phyloP scores from a whole-genome alignment of 2,797 vertebrate species.

The Leuciscus waleckii region DNA sequence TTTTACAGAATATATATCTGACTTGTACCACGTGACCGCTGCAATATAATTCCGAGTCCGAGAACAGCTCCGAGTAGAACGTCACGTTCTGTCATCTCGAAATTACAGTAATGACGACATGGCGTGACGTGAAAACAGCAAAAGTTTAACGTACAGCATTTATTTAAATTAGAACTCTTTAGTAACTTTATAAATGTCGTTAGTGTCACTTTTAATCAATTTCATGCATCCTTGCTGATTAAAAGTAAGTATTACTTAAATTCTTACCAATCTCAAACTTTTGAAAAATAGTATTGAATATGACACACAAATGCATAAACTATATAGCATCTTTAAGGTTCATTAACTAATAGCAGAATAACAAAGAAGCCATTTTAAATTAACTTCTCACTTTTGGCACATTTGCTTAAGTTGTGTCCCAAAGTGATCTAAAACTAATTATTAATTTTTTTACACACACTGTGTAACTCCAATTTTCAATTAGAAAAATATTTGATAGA shows the following conservation, averaged over 20 bases:
- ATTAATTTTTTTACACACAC: neutral
- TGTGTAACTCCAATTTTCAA: neutral
- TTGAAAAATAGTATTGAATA: neutral
- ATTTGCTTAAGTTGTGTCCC: neutral
- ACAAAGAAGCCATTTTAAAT: fast-evolving
- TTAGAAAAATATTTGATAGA: neutral
- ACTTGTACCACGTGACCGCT: neutral
- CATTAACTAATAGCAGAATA: neutral
- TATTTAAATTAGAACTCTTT: too few species aligned
- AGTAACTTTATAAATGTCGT: neutral
- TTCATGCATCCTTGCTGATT: too few species aligned
- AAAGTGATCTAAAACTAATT: neutral
- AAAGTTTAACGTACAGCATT: neutral
- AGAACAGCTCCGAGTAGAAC: neutral
- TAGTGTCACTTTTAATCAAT: neutral
- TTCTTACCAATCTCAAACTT: neutral
- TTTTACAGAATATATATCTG: too few species aligned
- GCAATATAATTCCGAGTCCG: neutral
- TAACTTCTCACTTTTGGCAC: neutral
- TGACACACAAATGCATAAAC: neutral
- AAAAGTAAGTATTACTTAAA: neutral
- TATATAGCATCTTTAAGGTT: neutral
- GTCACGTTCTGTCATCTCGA: neutral
- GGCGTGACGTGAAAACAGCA: neutral
- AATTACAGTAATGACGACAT: neutral